A percentile compares a stretch with the other conserved stretches of the same genome.
phyloP scores from a whole-genome alignment of 2,888 invertebrate genomes.

The Lasioglossum malachurum region DNA sequence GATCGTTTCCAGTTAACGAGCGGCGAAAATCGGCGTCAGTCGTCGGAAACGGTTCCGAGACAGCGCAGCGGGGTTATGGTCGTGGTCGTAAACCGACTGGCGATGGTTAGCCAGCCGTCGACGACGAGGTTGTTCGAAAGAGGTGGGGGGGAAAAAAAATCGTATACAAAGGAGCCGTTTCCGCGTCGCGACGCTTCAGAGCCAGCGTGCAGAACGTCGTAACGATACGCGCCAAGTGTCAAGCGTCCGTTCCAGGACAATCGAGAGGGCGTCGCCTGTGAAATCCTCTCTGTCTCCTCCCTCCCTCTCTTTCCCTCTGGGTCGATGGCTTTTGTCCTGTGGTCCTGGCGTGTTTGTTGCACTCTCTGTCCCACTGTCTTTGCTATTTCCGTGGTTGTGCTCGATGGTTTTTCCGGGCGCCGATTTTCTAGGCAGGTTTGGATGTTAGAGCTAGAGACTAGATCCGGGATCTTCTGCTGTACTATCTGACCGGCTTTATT shows the following conservation, averaged over 20 bases:
- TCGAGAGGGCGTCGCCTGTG: constrained; percentile 36
- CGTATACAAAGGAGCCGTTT: constrained; percentile 29
- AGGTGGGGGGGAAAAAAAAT: not conserved
- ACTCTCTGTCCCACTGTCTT: not conserved
- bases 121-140: not conserved
- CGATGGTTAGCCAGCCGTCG: constrained; percentile 9
- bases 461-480: not conserved
- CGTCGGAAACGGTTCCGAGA: constrained; percentile 39
- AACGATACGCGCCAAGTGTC: constrained; percentile 42
- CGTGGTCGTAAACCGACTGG: constrained; percentile 44
- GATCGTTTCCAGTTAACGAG: constrained; percentile 58
- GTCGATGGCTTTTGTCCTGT: constrained; percentile 7
- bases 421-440: not conserved
- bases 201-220: constrained; percentile 16
- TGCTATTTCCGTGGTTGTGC: not conserved
- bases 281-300: not conserved
- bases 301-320: not conserved
- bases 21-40: constrained; percentile 54
- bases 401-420: not conserved
- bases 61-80: constrained; percentile 31
- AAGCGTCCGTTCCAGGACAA: constrained; percentile 32
- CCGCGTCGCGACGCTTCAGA: constrained; percentile 17
- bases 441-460: not conserved
- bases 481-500: not conserved
- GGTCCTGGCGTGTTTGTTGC: not conserved